Evolutionary conservation across 53 echinoderm and acorn worm species (phyloP), one percentile per base, ranked within the genome.

Genomic region (Apostichopus leukothele): DNA sequence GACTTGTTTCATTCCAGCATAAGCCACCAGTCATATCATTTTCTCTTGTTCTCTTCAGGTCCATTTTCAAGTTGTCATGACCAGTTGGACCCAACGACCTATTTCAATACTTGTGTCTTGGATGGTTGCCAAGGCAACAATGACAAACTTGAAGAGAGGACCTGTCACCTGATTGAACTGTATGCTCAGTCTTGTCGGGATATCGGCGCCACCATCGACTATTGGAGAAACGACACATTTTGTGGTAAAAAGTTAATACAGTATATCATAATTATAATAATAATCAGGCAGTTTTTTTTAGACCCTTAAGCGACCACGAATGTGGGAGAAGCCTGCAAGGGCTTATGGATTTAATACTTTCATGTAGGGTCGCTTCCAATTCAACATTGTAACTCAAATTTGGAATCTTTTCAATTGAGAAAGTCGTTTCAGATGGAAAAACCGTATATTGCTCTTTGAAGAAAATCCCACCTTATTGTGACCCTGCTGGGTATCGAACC

Each of bases 171-270:
- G 77, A 92, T 95, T 76, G 95, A 95, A 73, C 75, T 93, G 52
- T 93, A 90, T 67, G 93, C 95, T 20, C 92, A 93, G 60, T 79
- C 87, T 9, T 95, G 95, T 63, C 51, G 78, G 5, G 93, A 95
- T 75, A 71, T 89, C 6, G 93, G 92, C 14, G 93, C 87, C 14
- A 59, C 27, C n/a, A 63, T 95, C 55, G 86, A 27, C 61, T 59
- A 50, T n/a, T 95, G 95, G 95, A 91, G 95, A 67, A 95, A 93
- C 54, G 78, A 92, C 22, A 88, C 93, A 5, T 78, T 90, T n/a
- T 95, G 95, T 88, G 77, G 93, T 95, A 85, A 90, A 90, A 39
- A 39, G 86, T 18, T 51, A 84, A 0, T 7, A 2, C 74, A 19
- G 23, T 74, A n/a, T 73, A 11, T 18, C 22, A 39, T 39, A 39